A percentile compares a stretch with the other conserved stretches of the same genome.
These are phyloP conservation scores for Donacobius atricapilla DNA, from an alignment of 2,113 vertebrate species.

Conservation along the genomic window DNA sequence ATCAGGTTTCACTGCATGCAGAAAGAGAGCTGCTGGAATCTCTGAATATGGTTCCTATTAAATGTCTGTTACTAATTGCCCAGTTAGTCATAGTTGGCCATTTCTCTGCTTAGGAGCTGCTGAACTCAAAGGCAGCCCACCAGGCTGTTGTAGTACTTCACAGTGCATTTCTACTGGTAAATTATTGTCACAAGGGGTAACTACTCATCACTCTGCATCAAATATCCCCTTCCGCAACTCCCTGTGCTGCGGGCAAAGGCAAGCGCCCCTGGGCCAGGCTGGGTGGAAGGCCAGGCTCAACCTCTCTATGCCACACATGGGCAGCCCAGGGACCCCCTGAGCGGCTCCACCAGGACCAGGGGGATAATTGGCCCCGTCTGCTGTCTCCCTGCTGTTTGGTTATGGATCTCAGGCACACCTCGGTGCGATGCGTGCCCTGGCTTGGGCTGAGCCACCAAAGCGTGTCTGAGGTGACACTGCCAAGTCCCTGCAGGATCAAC, in stretches of 20 bases:
- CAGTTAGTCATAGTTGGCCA: neutral
- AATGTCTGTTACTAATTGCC: neutral
- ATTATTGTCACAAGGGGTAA: too few relatives aligned
- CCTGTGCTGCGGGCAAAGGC: neutral
- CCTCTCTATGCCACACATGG: rapidly evolving
- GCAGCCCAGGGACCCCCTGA: rapidly evolving
- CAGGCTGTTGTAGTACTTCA: neutral
- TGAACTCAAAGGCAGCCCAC: neutral
- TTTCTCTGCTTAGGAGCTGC: neutral
- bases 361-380: too few relatives aligned
- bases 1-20: neutral
- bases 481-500: neutral
- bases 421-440: rapidly evolving
- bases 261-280: neutral
- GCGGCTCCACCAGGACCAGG: neutral
- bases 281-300: neutral
- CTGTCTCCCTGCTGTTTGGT: neutral
- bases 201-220: neutral
- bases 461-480: rapidly evolving
- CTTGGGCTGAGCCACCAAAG: neutral
- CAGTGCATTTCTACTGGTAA: rapidly evolving
- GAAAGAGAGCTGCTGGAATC: neutral
- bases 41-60: neutral
- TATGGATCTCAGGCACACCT: rapidly evolving
- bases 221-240: neutral